A percentile compares a stretch with the other conserved stretches of the same genome.
phyloP scores from a whole-genome alignment of 2,797 vertebrate genomes.

The Clangula hyemalis region DNA sequence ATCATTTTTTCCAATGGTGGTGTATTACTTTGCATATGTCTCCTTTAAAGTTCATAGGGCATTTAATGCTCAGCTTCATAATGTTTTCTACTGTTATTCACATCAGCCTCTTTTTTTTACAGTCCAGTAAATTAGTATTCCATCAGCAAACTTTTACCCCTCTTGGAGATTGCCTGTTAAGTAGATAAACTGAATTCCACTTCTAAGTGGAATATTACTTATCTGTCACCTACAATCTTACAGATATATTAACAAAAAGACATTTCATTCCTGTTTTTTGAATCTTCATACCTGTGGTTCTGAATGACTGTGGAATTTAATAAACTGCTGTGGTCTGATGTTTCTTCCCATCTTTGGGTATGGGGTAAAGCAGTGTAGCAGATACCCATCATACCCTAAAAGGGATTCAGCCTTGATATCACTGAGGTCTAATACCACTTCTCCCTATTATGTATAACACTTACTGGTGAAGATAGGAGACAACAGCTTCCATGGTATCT shows the following conservation, averaged over 20 bases:
- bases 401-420: neutral
- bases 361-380: neutral
- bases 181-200: neutral
- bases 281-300: neutral
- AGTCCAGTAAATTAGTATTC: neutral
- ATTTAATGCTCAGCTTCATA: neutral
- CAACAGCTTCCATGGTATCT: neutral
- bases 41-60: neutral
- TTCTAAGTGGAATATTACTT: neutral
- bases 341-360: neutral
- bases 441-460: fast-evolving
- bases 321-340: neutral
- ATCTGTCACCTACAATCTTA: neutral
- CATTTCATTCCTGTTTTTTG: neutral
- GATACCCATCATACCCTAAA: neutral
- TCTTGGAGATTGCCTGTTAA: neutral
- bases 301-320: neutral
- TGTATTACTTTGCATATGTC: neutral
- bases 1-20: neutral
- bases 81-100: neutral
- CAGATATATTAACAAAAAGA: neutral
- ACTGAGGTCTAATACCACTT: neutral
- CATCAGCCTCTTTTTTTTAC: neutral
- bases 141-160: neutral
- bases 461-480: neutral